Percentiles rank a stretch among this genome's conserved stretches.
Conservation (phyloP, 1,140 invertebrate species). For the Drosophila miranda region DNA sequence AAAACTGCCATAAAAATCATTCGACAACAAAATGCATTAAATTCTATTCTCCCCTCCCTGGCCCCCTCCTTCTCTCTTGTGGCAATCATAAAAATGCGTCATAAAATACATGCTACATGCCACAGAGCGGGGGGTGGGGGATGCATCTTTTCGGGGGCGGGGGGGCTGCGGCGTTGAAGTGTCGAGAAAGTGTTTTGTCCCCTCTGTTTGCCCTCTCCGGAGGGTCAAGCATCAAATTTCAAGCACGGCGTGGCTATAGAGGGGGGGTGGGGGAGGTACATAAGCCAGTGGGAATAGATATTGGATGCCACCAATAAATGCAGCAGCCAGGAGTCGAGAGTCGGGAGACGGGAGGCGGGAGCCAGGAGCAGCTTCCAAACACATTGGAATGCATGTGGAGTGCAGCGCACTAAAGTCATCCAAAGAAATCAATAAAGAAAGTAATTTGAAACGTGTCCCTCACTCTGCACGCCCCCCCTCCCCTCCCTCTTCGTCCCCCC, state of each 20-base stretch:
- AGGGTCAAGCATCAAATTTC: slow-evolving; percentile 62
- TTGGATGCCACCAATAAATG: slow-evolving; percentile 25
- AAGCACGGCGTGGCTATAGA: slow-evolving; percentile 22
- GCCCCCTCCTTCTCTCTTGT: too few relatives aligned
- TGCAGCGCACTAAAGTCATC: slow-evolving; percentile 37
- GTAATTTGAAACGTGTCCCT: slow-evolving; percentile 71
- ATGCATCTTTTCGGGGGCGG: neutral
- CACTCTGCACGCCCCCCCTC: too few relatives aligned
- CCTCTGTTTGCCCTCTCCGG: slow-evolving; percentile 16
- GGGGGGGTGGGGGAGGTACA: too few relatives aligned
- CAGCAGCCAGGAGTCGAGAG: slow-evolving; percentile 1
- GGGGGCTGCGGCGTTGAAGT: slow-evolving; percentile 33
- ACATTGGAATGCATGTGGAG: slow-evolving; percentile 55
- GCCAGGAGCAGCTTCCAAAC: slow-evolving; percentile 3
- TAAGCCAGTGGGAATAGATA: neutral
- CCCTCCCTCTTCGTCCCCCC: neutral
- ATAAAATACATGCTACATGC: slow-evolving; percentile 59
- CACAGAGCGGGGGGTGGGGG: slow-evolving; percentile 14
- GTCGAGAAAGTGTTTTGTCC: slow-evolving; percentile 63
- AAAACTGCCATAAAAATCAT: slow-evolving; percentile 55
- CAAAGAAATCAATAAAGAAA: slow-evolving; percentile 75
- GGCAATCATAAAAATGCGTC: slow-evolving; percentile 68
- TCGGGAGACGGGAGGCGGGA: neutral
- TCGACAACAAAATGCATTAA: slow-evolving; percentile 71
- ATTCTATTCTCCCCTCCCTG: slow-evolving; percentile 24